phyloP scores from a whole-genome alignment of 2,113 vertebrate species.

The Prochilodus magdalenae region DNA sequence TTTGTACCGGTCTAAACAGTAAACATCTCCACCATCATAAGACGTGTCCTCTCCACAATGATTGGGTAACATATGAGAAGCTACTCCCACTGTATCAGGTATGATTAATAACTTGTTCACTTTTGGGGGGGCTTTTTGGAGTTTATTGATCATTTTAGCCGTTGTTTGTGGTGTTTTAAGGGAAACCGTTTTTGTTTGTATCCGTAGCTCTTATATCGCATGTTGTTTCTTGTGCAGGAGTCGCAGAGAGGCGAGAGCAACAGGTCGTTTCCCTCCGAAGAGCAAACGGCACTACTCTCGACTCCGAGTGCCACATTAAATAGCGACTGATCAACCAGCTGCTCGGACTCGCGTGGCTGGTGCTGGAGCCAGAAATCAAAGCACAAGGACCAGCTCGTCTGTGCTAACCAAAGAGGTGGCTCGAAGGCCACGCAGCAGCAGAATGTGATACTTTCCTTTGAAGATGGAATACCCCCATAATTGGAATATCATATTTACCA shows the following conservation, averaged over 20 bases:
- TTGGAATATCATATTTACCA: no score
- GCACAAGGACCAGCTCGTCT: conserved; percentile 90
- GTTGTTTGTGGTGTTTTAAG: no score
- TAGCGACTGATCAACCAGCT: conserved; percentile 88
- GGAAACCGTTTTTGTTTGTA: no score
- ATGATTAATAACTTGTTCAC: no score
- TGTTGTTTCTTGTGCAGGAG: conserved; percentile 76
- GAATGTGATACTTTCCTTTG: conserved; percentile 77
- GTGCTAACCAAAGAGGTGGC: conserved; percentile 88
- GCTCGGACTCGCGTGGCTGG: conserved; percentile 88
- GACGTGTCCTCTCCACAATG: no score
- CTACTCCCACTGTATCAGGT: no score
- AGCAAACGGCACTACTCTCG: conserved; percentile 88
- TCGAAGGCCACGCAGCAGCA: conserved; percentile 92
- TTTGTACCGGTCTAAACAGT: no score
- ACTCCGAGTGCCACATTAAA: conserved; percentile 90
- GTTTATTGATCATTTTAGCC: no score
- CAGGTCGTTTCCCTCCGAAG: conserved; percentile 85
- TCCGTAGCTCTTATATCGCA: neutral
- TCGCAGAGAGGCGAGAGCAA: conserved; percentile 88
- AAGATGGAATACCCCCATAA: no score
- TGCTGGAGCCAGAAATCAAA: conserved; percentile 91
- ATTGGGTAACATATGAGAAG: no score
- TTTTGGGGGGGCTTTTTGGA: no score
- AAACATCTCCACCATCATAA: no score